Base-by-base conservation (phyloP, 2,797 vertebrate genomes). In the Spheniscus humboldti region DNA sequence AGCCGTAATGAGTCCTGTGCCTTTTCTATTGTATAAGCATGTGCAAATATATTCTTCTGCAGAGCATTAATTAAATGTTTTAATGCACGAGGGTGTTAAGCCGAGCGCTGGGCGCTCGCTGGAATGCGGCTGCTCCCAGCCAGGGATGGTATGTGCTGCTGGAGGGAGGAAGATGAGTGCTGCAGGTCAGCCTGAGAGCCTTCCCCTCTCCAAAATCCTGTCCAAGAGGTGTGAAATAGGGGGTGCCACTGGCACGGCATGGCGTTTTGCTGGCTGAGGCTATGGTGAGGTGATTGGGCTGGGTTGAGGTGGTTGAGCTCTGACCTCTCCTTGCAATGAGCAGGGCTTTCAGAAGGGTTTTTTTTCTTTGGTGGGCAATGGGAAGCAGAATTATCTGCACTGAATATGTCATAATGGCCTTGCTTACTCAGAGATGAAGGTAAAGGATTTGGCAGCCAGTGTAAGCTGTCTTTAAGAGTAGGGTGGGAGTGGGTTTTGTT, bases 61-160 rank as follows among this genome's bases (percentile, higher is more conserved):
- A n/a, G 82, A 75, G 57, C 68, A 30, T 59, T 60, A 82, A 94
- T 79, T 45, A 45, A 57, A 22, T 18, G 37, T 53, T 86, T 86
- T 43, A 43, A 41, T 5, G n/a, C 56, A 31, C 0, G 1, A 39
- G 57, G 60, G 77, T 69, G 67, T 62, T 55, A 55, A 41, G 76
- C 35, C 0, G 1, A 12, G 45, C 0, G 6, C 45, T 0, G 4
- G 48, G 41, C 2, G 20, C 72, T 52, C 2, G 0, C 62, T 59
- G 75, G 50, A n/a, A n/a, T 10, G 39, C 3, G 14, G 33, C 88
- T 71, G 57, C 66, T 11, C 24, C 28, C 5, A 4, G 55, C 9
- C 1, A 0, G n/a, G 71, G 31, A 3, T 16, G 45, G 7, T 19
- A 31, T 1, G 3, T 48, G 69, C n/a, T n/a, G 52, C 84, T 69